Conservation (phyloP, 2,113 vertebrate species). For the Lepisosteus oculatus region DNA sequence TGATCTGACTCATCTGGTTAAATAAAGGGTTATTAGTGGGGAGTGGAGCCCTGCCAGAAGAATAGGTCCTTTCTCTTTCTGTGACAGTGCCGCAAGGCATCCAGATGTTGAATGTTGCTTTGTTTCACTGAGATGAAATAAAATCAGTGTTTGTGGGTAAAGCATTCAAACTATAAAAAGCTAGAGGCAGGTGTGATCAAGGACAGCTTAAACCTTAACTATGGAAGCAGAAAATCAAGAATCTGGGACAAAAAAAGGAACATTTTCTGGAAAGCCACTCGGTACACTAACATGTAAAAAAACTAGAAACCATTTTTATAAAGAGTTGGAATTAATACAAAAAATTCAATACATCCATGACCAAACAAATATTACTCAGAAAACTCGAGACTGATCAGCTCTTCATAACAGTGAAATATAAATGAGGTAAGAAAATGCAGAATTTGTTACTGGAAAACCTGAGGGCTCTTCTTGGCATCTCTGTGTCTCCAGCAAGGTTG, state of each 20-base stretch:
- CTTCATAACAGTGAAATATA: no score
- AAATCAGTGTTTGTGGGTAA: background rate
- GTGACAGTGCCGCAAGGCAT: background rate
- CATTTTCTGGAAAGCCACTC: background rate
- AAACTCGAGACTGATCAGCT: no score
- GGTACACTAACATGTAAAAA: no score
- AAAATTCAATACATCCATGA: no score
- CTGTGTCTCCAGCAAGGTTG: background rate
- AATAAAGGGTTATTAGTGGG: no score
- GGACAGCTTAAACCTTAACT: background rate
- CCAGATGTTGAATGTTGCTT: constrained; percentile 1
- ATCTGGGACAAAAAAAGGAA: background rate
- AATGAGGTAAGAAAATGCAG: background rate
- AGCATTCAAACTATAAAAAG: background rate
- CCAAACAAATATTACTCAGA: no score
- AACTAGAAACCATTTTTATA: no score
- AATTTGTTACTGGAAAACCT: background rate
- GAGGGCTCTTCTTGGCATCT: background rate
- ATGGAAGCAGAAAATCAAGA: background rate
- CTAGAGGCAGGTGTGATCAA: constrained; percentile 23
- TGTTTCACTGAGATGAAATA: background rate
- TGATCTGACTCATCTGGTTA: no score
- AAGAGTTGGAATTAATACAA: no score
- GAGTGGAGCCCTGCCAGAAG: no score
- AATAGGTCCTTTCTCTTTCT: constrained; percentile 6